Evolutionary conservation across 2,113 vertebrate genomes (phyloP).

Genomic region (Telmatochromis brachygnathus): DNA sequence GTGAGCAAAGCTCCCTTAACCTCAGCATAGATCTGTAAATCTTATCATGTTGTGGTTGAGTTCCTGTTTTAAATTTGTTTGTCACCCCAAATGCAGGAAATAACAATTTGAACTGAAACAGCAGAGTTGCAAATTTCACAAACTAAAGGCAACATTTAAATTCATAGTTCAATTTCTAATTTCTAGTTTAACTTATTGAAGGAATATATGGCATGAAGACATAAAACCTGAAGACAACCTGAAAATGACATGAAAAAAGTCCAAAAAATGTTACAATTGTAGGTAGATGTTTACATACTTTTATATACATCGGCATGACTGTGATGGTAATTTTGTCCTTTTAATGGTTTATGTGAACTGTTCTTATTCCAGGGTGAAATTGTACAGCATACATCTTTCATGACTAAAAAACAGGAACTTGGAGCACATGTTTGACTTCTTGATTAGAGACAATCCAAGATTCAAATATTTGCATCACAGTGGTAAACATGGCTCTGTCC

Average conservation of each 20-base stretch:
- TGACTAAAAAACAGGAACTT: neutral
- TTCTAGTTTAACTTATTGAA: neutral
- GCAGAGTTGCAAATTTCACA: neutral
- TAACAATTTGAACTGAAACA: neutral
- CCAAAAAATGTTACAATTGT: neutral
- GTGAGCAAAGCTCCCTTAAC: neutral
- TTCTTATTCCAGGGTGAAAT: neutral
- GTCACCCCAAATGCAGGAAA: neutral
- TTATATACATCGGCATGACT: neutral
- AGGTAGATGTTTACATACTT: neutral
- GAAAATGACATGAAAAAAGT: neutral
- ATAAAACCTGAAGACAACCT: neutral
- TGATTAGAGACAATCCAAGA: neutral
- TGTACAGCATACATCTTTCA: neutral
- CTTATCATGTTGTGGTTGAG: neutral
- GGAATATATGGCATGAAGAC: neutral
- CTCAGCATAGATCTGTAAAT: neutral
- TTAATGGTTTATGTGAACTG: neutral
- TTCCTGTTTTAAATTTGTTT: neutral
- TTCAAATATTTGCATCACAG: accelerated
- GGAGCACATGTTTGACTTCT: neutral
- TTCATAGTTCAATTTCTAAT: neutral
- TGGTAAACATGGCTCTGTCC: neutral
- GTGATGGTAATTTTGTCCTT: neutral
- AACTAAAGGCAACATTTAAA: neutral